phyloP scores from a whole-genome alignment of 2,888 invertebrate species.

The Amphipyra berbera region DNA sequence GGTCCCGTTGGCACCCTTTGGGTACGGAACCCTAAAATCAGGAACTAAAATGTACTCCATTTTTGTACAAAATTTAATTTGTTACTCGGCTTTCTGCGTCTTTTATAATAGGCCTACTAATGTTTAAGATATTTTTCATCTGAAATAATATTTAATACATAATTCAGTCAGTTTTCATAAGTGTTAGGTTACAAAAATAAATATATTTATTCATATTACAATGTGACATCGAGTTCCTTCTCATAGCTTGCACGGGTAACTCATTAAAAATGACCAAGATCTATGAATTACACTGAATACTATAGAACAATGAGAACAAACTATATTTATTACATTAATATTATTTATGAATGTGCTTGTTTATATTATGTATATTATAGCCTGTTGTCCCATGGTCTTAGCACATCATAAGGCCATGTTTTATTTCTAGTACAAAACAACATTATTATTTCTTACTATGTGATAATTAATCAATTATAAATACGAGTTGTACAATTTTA shows the following conservation, averaged over 20 bases:
- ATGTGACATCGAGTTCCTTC: too few relatives aligned
- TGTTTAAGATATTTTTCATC: conserved; percentile 2
- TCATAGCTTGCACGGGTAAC: too few relatives aligned
- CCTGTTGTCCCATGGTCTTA: too few relatives aligned
- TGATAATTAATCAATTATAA: conserved; percentile 32
- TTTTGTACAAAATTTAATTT: background rate
- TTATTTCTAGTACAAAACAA: too few relatives aligned
- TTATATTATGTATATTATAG: too few relatives aligned
- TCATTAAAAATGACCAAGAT: background rate
- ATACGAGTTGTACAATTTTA: conserved; percentile 10
- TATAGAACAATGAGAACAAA: conserved; percentile 21
- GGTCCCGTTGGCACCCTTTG: too few relatives aligned
- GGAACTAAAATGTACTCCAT: background rate
- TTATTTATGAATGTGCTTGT: background rate
- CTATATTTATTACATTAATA: background rate
- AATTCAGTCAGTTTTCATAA: background rate
- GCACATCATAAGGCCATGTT: too few relatives aligned
- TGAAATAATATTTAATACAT: conserved; percentile 1
- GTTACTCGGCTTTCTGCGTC: conserved; percentile 1
- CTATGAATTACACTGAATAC: background rate
- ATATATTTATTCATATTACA: background rate
- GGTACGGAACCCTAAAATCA: too few relatives aligned
- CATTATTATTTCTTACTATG: background rate
- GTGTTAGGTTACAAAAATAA: background rate
- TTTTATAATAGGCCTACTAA: background rate